Conservation (phyloP, 1,140 invertebrate species). For the Drosophila persimilis region DNA sequence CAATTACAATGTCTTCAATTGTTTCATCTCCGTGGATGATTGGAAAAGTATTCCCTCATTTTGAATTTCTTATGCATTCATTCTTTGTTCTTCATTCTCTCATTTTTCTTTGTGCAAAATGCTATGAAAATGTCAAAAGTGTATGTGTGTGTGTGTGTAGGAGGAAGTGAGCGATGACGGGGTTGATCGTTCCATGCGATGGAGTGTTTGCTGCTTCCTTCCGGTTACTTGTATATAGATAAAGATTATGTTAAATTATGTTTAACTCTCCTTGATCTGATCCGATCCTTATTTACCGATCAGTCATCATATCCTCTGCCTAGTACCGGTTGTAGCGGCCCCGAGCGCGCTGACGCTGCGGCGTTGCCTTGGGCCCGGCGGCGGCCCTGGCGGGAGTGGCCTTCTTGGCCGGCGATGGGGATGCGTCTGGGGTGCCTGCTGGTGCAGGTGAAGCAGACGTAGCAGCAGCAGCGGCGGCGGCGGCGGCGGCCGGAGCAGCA, state of each 20-base stretch:
- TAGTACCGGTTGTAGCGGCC: slow-evolving; percentile 81
- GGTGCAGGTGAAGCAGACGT: slow-evolving; percentile 31
- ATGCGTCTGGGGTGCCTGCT: slow-evolving; percentile 25
- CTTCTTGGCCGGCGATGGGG: slow-evolving; percentile 68
- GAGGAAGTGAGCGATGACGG: not conserved
- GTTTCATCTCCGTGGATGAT: slow-evolving; percentile 26
- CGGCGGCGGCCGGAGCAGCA: slow-evolving; percentile 22
- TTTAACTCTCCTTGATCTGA: slow-evolving; percentile 21
- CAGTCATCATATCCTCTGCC: not conserved
- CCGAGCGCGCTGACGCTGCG: slow-evolving; percentile 73
- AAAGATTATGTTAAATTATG: slow-evolving; percentile 54
- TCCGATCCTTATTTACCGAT: too few relatives aligned
- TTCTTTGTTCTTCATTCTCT: slow-evolving; percentile 4
- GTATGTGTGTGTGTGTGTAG: not conserved
- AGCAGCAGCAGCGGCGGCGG: slow-evolving; percentile 11
- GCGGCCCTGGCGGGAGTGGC: slow-evolving; percentile 57
- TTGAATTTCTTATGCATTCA: not conserved
- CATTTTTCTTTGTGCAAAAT: slow-evolving; percentile 30
- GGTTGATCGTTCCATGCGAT: slow-evolving; percentile 3
- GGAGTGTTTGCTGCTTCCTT: too few relatives aligned
- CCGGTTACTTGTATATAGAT: slow-evolving; percentile 15
- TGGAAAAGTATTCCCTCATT: slow-evolving; percentile 19
- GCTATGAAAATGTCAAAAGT: slow-evolving; percentile 41
- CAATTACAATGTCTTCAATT: slow-evolving; percentile 41
- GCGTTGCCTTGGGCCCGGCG: slow-evolving; percentile 66